phyloP scores from a whole-genome alignment of 2,113 vertebrate species.

The Mandrillus leucophaeus region DNA sequence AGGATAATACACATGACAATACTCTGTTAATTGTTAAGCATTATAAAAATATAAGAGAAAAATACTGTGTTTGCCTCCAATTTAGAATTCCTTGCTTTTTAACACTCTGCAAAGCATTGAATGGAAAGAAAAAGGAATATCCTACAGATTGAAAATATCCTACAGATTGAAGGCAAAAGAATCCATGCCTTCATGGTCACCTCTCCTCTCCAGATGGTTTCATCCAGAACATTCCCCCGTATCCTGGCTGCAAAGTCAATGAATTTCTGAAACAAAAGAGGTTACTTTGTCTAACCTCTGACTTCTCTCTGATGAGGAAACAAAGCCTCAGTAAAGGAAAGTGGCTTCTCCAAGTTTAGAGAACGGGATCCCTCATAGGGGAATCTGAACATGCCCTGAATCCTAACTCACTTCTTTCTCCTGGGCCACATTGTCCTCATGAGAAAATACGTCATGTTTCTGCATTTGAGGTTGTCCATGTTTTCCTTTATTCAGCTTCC shows the following conservation, averaged over 20 bases:
- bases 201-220: not conserved
- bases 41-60: not conserved
- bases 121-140: not conserved
- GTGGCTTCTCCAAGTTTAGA: not conserved
- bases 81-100: not conserved
- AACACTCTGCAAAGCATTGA: not conserved
- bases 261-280: not conserved
- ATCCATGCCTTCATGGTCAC: accelerated
- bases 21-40: not conserved
- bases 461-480: not conserved
- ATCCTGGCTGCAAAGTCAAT: not conserved
- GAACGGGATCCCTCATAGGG: accelerated
- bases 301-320: not conserved
- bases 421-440: too few relatives aligned
- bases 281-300: not conserved
- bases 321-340: not conserved
- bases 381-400: not conserved
- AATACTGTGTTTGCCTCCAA: not conserved
- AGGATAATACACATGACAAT: not conserved
- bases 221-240: not conserved
- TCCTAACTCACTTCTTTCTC: not conserved
- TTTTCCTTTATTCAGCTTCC: not conserved
- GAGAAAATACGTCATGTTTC: not conserved
- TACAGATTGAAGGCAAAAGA: not conserved
- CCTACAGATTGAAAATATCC: not conserved